Evolutionary conservation across 2,797 vertebrate genomes (phyloP), one percentile per base, ranked within the genome.

Genomic region (Glyptemys insculpta): DNA sequence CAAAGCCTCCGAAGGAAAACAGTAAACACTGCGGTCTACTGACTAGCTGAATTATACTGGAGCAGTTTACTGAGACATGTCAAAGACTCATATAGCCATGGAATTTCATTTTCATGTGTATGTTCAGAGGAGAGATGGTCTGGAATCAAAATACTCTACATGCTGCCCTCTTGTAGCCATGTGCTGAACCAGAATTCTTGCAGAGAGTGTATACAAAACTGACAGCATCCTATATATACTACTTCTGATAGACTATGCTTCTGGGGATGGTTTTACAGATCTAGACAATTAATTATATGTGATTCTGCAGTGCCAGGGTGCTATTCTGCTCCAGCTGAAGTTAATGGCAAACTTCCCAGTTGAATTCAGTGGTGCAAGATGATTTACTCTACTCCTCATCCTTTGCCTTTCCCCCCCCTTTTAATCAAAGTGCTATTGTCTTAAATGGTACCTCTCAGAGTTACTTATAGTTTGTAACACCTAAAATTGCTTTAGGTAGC

Each of bases 21-120:
- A 53, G n/a, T 91, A 94, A 94, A 92, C 72, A 86, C 5, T 86
- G 57, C 44, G n/a, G 53, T 95, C 72, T 93, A 90, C 31, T 95
- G 57, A 85, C 81, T 91, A 94, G 53, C 23, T 90, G 79, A 96
- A 95, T 97, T 96, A 81, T 92, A 53, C 34, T 72, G 78, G 44
- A 96, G 53, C 4, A 81, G 37, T 86, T 97, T 94, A 94, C 68
- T 82, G 91, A 92, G 49, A 96, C 62, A 72, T 86, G 49, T 87
- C 74, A 95, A 95, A 92, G 72, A 92, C 76, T 94, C 21, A 78
- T 31, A 87, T 47, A 54, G 16, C 57, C 37, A 23, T 91, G 8
- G 81, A 90, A 89, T 94, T 97, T 94, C 6, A 86, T 97, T 96
- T 95, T 94, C 72, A 29, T 79, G 3, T 92, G 95, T 72, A 85